Conservation (phyloP, 2,797 vertebrate genomes). For the Balearica regulorum region DNA sequence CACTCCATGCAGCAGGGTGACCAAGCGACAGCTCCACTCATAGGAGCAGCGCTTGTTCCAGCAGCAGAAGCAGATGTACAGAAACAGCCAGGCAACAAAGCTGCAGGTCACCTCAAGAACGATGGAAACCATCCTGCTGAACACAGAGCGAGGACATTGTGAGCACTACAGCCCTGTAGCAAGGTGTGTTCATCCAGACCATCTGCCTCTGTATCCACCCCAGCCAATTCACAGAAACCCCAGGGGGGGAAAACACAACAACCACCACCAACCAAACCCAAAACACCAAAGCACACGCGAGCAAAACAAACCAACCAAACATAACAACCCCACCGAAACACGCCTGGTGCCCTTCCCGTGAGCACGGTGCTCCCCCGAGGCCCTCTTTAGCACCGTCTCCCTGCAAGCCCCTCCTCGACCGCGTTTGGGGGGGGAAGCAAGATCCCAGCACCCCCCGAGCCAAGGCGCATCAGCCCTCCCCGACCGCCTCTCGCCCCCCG, state of each 20-base stretch:
- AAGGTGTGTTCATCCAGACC: fast-evolving
- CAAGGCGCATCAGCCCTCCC: not conserved
- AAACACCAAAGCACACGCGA: not conserved
- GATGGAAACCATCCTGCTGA: conserved; percentile 69
- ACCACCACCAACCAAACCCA: not conserved
- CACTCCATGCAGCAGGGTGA: conserved; percentile 88
- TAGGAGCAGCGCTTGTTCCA: conserved; percentile 75
- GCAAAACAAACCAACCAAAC: not conserved
- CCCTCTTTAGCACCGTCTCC: not conserved
- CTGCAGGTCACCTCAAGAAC: conserved; percentile 76
- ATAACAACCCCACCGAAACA: too few relatives aligned
- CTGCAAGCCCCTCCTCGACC: not conserved
- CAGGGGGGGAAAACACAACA: too few relatives aligned
- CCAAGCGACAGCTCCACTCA: conserved; percentile 94
- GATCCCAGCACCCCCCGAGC: fast-evolving
- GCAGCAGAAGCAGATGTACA: conserved; percentile 80
- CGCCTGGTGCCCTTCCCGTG: fast-evolving
- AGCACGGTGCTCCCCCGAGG: fast-evolving
- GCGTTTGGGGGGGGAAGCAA: not conserved
- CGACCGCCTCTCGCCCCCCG: not conserved
- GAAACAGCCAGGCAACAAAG: conserved; percentile 80
- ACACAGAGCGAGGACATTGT: fast-evolving
- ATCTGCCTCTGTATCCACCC: fast-evolving
- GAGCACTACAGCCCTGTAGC: not conserved
- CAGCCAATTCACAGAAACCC: fast-evolving